These are phyloP conservation scores for Platynereis dumerilii DNA, from an alignment of 2,888 invertebrate genomes.

Conservation along the genomic window DNA sequence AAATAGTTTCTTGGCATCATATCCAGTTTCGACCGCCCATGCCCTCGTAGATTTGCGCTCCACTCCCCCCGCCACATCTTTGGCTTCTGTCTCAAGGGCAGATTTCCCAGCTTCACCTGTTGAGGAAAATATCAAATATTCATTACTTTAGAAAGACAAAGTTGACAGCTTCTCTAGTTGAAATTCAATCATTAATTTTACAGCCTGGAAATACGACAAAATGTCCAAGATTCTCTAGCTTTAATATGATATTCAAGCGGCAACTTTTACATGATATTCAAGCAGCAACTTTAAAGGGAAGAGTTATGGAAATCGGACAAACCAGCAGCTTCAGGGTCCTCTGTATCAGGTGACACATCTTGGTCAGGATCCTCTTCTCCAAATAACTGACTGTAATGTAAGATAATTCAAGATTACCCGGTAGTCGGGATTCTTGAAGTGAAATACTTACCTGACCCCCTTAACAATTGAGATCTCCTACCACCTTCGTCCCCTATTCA, in stretches of 20 bases:
- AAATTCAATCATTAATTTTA: too few relatives aligned
- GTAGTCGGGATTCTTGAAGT: too few relatives aligned
- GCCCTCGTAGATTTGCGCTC: constrained; percentile 74
- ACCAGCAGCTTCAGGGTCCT: constrained; percentile 89
- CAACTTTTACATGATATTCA: too few relatives aligned
- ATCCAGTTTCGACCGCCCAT: constrained; percentile 86
- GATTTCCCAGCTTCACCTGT: constrained; percentile 67
- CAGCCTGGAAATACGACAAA: too few relatives aligned
- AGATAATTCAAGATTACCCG: not conserved
- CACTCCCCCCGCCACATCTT: constrained; percentile 57
- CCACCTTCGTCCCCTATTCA: too few relatives aligned
- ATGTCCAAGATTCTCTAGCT: too few relatives aligned
- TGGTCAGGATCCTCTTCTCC: constrained; percentile 94
- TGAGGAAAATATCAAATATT: not conserved
- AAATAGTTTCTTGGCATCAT: constrained; percentile 85
- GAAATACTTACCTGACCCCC: too few relatives aligned
- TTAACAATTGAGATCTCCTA: too few relatives aligned
- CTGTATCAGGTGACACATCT: constrained; percentile 96
- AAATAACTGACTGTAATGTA: constrained; percentile 82
- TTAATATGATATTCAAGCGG: too few relatives aligned
- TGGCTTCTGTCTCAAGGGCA: constrained; percentile 63
- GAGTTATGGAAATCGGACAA: too few relatives aligned
- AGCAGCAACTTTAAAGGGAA: too few relatives aligned
- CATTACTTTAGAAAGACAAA: not conserved
- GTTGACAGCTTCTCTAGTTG: too few relatives aligned